Conservation (phyloP, 2,888 invertebrate genomes). For the Plusia festucae region DNA sequence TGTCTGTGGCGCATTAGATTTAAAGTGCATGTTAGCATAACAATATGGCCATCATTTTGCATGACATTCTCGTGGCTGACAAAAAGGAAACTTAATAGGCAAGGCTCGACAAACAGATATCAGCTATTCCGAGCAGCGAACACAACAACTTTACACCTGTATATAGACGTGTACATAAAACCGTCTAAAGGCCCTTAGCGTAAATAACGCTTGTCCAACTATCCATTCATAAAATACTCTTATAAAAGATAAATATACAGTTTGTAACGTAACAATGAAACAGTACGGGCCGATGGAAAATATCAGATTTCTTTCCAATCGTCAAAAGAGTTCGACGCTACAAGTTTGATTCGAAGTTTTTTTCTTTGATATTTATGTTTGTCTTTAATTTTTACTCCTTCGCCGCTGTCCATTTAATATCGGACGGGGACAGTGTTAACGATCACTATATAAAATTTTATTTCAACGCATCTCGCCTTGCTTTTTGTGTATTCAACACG, state of each 20-base stretch:
- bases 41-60: slow-evolving; percentile 5
- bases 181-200: slow-evolving; percentile 53
- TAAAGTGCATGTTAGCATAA: slow-evolving; percentile 3
- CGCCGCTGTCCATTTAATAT: slow-evolving; percentile 86
- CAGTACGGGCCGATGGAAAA: slow-evolving; percentile 76
- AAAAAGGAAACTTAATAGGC: slow-evolving; percentile 43
- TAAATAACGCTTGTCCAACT: slow-evolving; percentile 61
- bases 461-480: slow-evolving; percentile 81
- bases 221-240: slow-evolving; percentile 80
- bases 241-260: slow-evolving; percentile 71
- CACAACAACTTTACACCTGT: slow-evolving; percentile 41
- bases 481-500: slow-evolving; percentile 83
- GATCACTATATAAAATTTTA: slow-evolving; percentile 88
- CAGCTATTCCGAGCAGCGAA: slow-evolving; percentile 42
- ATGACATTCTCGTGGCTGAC: slow-evolving; percentile 19
- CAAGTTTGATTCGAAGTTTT: slow-evolving; percentile 82
- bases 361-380: slow-evolving; percentile 85
- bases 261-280: slow-evolving; percentile 76
- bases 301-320: slow-evolving; percentile 86
- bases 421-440: slow-evolving; percentile 84
- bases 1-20: slow-evolving; percentile 8
- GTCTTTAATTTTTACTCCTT: slow-evolving; percentile 88
- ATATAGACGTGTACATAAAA: slow-evolving; percentile 52
- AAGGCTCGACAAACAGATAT: slow-evolving; percentile 38
- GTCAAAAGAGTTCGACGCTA: slow-evolving; percentile 74